These are phyloP conservation scores for Neofelis nebulosa DNA, from an alignment of 2,113 vertebrate species.

Conservation along the genomic window DNA sequence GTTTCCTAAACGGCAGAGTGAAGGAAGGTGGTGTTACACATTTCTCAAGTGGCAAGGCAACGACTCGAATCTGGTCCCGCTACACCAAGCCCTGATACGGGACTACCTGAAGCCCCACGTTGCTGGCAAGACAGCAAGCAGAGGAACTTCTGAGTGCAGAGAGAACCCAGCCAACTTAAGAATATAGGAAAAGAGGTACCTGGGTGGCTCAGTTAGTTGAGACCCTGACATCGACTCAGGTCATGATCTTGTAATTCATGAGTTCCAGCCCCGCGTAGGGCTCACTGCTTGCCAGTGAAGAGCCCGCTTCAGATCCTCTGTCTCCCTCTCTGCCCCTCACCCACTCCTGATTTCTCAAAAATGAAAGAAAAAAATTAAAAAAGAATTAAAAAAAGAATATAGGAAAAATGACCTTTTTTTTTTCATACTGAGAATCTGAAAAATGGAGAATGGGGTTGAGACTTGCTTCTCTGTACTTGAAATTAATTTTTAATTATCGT, in stretches of 20 bases:
- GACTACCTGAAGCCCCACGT: too few relatives aligned
- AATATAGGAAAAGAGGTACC: neutral
- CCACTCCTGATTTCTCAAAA: too few relatives aligned
- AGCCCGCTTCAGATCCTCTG: too few relatives aligned
- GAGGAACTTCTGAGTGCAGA: neutral
- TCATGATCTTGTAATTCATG: too few relatives aligned
- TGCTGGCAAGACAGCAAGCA: neutral
- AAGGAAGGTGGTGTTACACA: neutral
- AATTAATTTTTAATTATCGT: neutral
- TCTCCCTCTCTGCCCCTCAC: too few relatives aligned
- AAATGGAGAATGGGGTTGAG: rapidly evolving
- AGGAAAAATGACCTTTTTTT: neutral
- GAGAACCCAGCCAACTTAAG: neutral
- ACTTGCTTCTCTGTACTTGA: neutral
- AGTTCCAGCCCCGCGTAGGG: too few relatives aligned
- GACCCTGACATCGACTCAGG: too few relatives aligned
- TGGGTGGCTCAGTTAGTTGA: too few relatives aligned
- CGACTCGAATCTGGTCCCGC: neutral
- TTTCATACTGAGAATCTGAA: neutral
- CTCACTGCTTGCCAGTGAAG: too few relatives aligned
- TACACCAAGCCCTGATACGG: neutral
- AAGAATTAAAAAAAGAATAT: too few relatives aligned
- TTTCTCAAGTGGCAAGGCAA: neutral
- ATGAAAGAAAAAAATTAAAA: too few relatives aligned
- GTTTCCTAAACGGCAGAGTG: neutral